Base-by-base conservation (phyloP, 2,888 invertebrate genomes). In the Brenthis ino region DNA sequence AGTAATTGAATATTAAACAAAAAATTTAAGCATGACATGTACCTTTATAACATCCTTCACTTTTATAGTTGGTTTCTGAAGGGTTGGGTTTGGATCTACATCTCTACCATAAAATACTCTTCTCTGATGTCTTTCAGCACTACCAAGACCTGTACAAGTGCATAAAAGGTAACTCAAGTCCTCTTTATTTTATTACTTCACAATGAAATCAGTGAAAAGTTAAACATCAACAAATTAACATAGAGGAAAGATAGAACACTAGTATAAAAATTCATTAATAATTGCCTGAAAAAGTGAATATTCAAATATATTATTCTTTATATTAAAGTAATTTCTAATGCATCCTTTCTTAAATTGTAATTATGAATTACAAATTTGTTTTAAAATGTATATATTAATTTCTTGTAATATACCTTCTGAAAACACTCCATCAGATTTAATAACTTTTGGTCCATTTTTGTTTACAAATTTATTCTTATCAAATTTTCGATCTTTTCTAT, bases 361-460 rank as follows among this genome's bases (percentile, higher is more conserved):
- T 43, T 43, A 11, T 8, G 8, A 11, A 43, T 43, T 43, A 43
- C 37, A 43, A 43, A 43, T 11, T 8, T 11, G 37, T 11, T 43
- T 11, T 43, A 51, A 57, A 57, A 51, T 28, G 1, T n/a, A 47
- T 14, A 28, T 4, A 28, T 28, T 28, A 28, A 4, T 28, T 56
- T 20, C 5, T 24, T 20, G 6, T 12, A 60, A 47, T 16, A 60
- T 83, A 93, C 93, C 93, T 90, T 93, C 92, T 56, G 93, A 93
- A 75, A 93, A 93, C 3, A 93, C 93, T 70, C 93, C 93, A 72
- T 80, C 78, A 1, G 91, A 91, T 72, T 91, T 92, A 54, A 93
- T 89, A 65, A 93, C 79, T 57, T 85, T 87, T 1, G 89, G 87
- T 4, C 87, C 89, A 80, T 87, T 85, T 72, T 77, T 89, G 24